Base-by-base conservation (phyloP, 1,140 invertebrate genomes). In the Rhizoglyphus robini region DNA sequence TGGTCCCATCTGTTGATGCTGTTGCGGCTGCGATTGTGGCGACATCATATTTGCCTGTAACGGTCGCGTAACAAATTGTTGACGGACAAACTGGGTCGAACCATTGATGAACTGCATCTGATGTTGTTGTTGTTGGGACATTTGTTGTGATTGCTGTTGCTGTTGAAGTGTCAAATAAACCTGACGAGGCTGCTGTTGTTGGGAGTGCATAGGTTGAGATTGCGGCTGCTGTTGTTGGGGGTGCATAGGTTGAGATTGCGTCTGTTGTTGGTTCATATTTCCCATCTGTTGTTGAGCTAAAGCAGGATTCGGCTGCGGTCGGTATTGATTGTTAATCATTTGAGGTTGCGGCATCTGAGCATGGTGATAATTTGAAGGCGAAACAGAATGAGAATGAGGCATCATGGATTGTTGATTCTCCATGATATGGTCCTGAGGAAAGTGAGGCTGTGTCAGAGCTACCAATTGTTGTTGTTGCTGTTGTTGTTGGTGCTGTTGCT, bases 1-100 rank as follows among this genome's bases (percentile, higher is more conserved):
- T 51, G 68, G 23, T 63, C 48, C 30, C 18, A 63, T 36, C 38
- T 68, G 67, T 51, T 60, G 67, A 48, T 58, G 66, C 27, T 48
- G 47, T 63, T 63, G 66, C n/a, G 49, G 29, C 27, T 15, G 46
- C 30, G 47, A 59, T 64, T 65, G 65, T 29, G 18, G 8, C n/a
- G 38, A 48, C 49, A 59, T 51, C 11, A 27, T 18, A 11, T 59
- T 59, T 5, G 27, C 4, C 13, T 32, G 20, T 41, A 13, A 4
- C 20, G 25, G 63, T 30, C 34, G 46, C 4, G 4, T 13, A 23
- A 25, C 18, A 23, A 15, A 61, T 32, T 32, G 15, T 27, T 20
- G 25, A 3, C 63, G 23, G n/a, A 15, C 63, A 15, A 30, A 65
- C 5, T 25, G 25, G 18, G n/a, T 23, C 30, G n/a, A 15, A 13